These are phyloP conservation scores for Vulpes vulpes DNA, from an alignment of 2,113 vertebrate species.

Conservation along the genomic window DNA sequence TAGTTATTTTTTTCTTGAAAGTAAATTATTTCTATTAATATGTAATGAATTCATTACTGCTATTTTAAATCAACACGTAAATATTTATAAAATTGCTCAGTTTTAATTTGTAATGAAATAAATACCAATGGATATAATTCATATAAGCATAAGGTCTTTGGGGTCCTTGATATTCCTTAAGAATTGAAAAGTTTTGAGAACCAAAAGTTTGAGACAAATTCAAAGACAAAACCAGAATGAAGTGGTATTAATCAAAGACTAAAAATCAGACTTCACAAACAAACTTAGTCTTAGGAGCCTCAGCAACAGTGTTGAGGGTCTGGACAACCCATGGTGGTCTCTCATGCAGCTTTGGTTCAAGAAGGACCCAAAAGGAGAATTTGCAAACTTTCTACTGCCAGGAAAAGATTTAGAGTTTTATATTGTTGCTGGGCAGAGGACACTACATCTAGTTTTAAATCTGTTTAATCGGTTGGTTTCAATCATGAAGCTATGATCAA, in stretches of 20 bases:
- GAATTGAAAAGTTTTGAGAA: neutral
- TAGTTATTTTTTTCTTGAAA: neutral
- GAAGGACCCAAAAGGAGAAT: neutral
- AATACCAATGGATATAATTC: neutral
- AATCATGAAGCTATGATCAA: neutral
- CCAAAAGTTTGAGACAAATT: neutral
- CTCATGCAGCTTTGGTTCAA: neutral
- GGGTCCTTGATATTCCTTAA: neutral
- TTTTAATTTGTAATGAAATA: neutral
- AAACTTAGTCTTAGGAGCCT: neutral
- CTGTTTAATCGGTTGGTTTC: neutral
- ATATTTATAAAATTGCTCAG: neutral
- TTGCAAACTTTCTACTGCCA: neutral
- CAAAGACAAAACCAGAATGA: neutral
- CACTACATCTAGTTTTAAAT: neutral
- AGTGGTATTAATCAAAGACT: neutral
- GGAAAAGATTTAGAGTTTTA: neutral
- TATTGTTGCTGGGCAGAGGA: neutral
- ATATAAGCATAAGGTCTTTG: neutral
- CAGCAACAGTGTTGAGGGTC: neutral
- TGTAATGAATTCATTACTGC: neutral
- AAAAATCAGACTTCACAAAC: neutral
- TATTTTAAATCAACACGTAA: neutral
- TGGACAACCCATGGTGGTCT: neutral
- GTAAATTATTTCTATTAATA: neutral